Evolutionary conservation across 2,888 invertebrate species (phyloP).

Genomic region (Adelphocoris suturalis): DNA sequence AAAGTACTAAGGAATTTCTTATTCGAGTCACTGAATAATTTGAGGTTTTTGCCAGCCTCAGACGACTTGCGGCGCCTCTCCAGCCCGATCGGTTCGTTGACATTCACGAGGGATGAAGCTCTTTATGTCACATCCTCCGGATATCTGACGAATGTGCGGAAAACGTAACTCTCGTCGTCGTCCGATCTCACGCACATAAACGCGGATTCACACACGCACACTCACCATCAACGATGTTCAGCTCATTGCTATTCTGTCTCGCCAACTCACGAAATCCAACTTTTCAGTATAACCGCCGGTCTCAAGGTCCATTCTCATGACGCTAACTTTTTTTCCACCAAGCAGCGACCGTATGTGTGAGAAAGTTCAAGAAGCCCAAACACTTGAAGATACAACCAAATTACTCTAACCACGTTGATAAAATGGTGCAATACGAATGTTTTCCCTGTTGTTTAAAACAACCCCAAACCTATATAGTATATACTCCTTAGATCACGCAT

Average conservation of each 20-base stretch:
- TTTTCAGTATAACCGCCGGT: not conserved
- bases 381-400: too few species aligned
- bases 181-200: not conserved
- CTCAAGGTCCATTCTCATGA: not conserved
- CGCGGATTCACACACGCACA: not conserved
- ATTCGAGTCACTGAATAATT: too few species aligned
- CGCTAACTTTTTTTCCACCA: not conserved
- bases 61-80: not conserved
- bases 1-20: too few species aligned
- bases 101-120: not conserved
- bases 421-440: too few species aligned
- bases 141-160: conserved; percentile 44
- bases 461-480: too few species aligned
- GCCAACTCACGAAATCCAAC: not conserved
- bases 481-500: too few species aligned
- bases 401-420: too few species aligned
- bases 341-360: too few species aligned
- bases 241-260: not conserved
- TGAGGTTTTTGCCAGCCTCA: too few species aligned
- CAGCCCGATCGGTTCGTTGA: not conserved
- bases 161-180: not conserved
- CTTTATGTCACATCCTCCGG: conserved; percentile 52
- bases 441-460: too few species aligned
- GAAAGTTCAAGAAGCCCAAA: too few species aligned
- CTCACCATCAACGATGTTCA: not conserved